Percentiles rank a stretch among this genome's conserved stretches.
Evolutionary conservation across 92 coral and sea anemone species (phyloP).

Genomic region (Bergia sp.): DNA sequence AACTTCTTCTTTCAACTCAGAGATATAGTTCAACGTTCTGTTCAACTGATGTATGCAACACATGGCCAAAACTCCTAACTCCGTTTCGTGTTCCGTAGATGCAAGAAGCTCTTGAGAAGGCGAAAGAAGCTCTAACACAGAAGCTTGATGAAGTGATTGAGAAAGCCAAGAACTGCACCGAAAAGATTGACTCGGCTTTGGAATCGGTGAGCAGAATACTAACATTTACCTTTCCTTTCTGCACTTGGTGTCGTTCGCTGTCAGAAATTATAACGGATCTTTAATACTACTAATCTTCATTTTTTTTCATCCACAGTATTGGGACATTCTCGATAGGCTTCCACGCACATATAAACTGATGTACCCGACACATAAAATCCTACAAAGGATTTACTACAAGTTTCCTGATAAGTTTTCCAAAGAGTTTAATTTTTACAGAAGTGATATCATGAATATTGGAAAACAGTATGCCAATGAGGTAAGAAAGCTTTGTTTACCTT

Average conservation of each 20-base stretch:
- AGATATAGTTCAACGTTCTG: too few relatives aligned
- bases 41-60: background rate
- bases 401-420: conserved; percentile 3
- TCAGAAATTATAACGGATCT: background rate
- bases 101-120: conserved; percentile 65
- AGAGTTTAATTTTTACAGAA: conserved; percentile 21
- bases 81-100: conserved; percentile 52
- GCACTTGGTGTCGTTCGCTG: background rate
- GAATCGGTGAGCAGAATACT: conserved; percentile 56
- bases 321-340: conserved; percentile 32
- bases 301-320: background rate
- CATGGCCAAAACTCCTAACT: background rate
- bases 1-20: too few relatives aligned
- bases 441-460: conserved; percentile 26
- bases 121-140: conserved; percentile 61
- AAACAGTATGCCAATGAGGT: conserved; percentile 30
- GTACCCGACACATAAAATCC: background rate
- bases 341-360: conserved; percentile 33
- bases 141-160: conserved; percentile 75
- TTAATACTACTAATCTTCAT: background rate
- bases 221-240: background rate
- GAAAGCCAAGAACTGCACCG: conserved; percentile 71
- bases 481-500: background rate
- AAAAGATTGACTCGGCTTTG: conserved; percentile 82
- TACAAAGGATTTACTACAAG: background rate